A percentile compares a stretch with the other conserved stretches of the same genome.
phyloP scores from a whole-genome alignment of 2,797 vertebrate genomes.

The Chaetodon trifasciatus region DNA sequence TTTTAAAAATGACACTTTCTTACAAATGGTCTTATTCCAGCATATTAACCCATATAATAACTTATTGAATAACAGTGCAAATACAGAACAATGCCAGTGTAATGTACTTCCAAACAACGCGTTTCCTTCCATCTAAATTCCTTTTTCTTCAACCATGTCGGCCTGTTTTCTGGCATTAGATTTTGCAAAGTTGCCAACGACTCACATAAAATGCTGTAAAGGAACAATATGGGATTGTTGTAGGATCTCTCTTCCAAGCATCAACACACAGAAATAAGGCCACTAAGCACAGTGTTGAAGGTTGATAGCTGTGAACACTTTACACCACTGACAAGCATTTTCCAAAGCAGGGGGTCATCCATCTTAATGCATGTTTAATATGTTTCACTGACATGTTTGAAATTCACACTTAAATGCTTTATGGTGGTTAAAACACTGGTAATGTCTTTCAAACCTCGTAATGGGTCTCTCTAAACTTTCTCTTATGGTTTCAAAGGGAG shows the following conservation, averaged over 20 bases:
- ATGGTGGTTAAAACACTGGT: neutral
- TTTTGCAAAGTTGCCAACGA: neutral
- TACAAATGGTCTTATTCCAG: neutral
- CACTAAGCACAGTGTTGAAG: neutral
- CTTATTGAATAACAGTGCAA: neutral
- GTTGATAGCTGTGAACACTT: neutral
- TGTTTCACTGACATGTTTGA: neutral
- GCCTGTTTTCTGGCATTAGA: neutral
- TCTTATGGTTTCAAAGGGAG: constrained; percentile 14
- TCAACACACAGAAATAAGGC: neutral
- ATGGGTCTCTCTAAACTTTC: constrained; percentile 5
- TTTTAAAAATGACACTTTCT: neutral
- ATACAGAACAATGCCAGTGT: neutral
- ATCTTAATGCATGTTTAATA: neutral
- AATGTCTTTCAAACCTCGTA: neutral
- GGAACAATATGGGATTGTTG: neutral
- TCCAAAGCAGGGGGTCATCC: neutral
- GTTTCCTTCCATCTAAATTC: no score
- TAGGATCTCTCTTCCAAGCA: neutral
- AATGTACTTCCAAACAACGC: neutral
- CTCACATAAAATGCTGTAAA: neutral
- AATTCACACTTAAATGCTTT: neutral
- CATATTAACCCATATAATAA: neutral
- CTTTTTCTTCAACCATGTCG: neutral
- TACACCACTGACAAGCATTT: neutral